Base-by-base conservation (phyloP, 2,888 invertebrate species). In the Drosophila cognata region DNA sequence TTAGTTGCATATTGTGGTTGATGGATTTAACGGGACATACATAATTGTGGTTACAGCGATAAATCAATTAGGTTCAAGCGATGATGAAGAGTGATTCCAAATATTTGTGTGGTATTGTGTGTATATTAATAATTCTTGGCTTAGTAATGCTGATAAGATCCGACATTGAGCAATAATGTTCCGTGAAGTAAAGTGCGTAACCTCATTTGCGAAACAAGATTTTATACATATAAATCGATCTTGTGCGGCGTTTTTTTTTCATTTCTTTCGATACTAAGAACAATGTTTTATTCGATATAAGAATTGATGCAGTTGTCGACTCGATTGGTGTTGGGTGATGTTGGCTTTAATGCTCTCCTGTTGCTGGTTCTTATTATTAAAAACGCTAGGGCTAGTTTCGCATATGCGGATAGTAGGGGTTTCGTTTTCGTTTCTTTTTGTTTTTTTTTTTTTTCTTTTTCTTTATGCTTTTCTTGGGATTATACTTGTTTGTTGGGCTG, bases 371-470 rank as follows among this genome's bases (percentile, higher is more conserved):
- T 78, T 76, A 67, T 52, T 53, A 46, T 25, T 74, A 52, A 66
- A 65, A 76, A 63, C 62, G 60, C 77, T 75, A 77, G 58, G 29
- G 61, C 57, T 77, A 78, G 50, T 50, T 74, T 79, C 58, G 64
- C 59, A 59, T 70, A 58, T 63, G 48, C 59, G 63, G 64, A 52
- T 63, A 63, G 72, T 64, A 64, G 31, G 64, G 43, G 51, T 41
- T 70, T 71, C 66, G 61, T 61, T 51, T 71, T 72, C 72, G 74
- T 67, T 64, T 74, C 51, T 11, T 66, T 46, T 46, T 50, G 53
- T 55, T 36, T 55, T 18, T 43, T 10, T 38, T 29, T 53, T n/a
- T 41, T 5, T 62, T 28, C 29, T 36, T 55, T 46, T 56, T 61
- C 13, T 52, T 51, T 31, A 51, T 61, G 51, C 38, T 57, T 33